A percentile compares a stretch with the other conserved stretches of the same genome.
Conservation (phyloP, 2,797 vertebrate genomes). For the Hoplostethus mediterraneus region DNA sequence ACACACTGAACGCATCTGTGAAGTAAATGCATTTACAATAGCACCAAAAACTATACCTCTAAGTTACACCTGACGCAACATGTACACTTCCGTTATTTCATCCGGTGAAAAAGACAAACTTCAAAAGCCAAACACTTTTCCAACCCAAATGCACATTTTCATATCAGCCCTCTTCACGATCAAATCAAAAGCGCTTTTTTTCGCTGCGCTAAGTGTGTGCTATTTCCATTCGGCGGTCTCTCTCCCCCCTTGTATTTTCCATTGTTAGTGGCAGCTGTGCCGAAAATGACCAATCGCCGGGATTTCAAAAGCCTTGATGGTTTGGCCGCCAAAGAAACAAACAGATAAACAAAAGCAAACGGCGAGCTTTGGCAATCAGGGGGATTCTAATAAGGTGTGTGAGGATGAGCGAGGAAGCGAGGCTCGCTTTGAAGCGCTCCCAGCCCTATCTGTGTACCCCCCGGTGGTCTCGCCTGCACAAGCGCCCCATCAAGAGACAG, state of each 20-base stretch:
- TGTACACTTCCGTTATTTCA: conserved; percentile 39
- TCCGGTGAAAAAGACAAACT: conserved; percentile 18
- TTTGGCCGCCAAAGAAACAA: conserved; percentile 60
- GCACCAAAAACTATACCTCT: not conserved
- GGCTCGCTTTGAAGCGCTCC: conserved; percentile 68
- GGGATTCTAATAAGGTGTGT: conserved; percentile 69
- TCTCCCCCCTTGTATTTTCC: conserved; percentile 28
- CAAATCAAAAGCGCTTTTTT: conserved; percentile 44
- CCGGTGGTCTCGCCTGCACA: conserved; percentile 52
- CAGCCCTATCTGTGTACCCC: conserved; percentile 57
- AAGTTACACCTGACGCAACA: conserved; percentile 9
- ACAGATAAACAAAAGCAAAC: conserved; percentile 69
- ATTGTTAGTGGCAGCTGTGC: conserved; percentile 59
- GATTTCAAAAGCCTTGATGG: conserved; percentile 54
- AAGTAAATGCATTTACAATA: not conserved
- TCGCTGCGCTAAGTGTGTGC: not conserved
- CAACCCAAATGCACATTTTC: conserved; percentile 51
- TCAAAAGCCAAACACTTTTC: conserved; percentile 60
- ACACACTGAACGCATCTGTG: not conserved
- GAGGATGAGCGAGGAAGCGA: conserved; percentile 67
- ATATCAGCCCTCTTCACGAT: conserved; percentile 55
- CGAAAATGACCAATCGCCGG: conserved; percentile 60
- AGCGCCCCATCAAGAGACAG: conserved; percentile 57
- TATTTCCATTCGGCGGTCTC: conserved; percentile 33
- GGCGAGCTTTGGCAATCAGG: conserved; percentile 61